Evolutionary conservation across 2,888 invertebrate species (phyloP).

Genomic region (Scaptomyza flava): DNA sequence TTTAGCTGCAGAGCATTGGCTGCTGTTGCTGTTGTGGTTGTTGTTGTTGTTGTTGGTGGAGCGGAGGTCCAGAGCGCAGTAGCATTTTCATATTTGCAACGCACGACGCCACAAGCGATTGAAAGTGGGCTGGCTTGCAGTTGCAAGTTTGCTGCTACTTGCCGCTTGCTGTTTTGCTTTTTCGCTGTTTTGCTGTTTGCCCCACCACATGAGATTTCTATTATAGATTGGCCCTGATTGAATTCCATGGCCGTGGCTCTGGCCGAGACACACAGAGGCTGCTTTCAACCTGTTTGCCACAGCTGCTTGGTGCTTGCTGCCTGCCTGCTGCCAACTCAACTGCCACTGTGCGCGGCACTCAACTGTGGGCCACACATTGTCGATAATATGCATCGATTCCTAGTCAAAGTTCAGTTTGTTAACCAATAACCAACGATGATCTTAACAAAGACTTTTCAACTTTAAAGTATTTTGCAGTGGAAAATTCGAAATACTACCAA

Average conservation of each 20-base stretch:
- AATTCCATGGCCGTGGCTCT: slow-evolving; percentile 71
- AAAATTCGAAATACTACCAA: no score
- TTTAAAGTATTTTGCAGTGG: no score
- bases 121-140: slow-evolving; percentile 73
- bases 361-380: slow-evolving; percentile 23
- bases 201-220: slow-evolving; percentile 80
- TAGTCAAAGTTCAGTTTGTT: slow-evolving; percentile 24
- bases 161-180: slow-evolving; percentile 43
- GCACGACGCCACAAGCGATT: slow-evolving; percentile 72
- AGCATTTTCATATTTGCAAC: slow-evolving; percentile 79
- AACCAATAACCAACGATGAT: slow-evolving; percentile 4
- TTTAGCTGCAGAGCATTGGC: slow-evolving; percentile 51
- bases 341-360: slow-evolving; percentile 49
- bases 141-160: slow-evolving; percentile 47
- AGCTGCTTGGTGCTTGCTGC: slow-evolving; percentile 20
- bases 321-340: slow-evolving; percentile 32
- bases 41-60: background rate
- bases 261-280: slow-evolving; percentile 18
- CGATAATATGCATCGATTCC: slow-evolving; percentile 11
- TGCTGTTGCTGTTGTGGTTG: slow-evolving; percentile 23
- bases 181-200: slow-evolving; percentile 16
- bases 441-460: background rate
- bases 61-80: slow-evolving; percentile 45
- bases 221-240: slow-evolving; percentile 81
- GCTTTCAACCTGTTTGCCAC: slow-evolving; percentile 60